Evolutionary conservation across 2,113 vertebrate species (phyloP), one percentile per base, ranked within the genome.

Genomic region (Deroptyus accipitrinus): DNA sequence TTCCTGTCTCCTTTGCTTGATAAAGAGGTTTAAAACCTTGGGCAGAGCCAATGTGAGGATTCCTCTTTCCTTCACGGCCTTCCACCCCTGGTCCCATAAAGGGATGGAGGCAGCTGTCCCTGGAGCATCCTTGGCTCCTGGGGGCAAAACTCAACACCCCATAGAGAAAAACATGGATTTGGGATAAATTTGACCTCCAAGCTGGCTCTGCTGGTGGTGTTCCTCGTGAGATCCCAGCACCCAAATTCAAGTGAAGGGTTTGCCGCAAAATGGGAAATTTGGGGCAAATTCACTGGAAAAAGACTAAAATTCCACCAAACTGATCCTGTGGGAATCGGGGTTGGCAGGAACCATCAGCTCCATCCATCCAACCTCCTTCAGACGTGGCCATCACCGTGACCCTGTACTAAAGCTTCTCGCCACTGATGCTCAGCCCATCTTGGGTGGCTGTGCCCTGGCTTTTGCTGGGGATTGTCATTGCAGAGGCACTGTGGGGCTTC

Each of bases 391-490:
- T 2, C 15, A 1, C 70, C 27, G 2, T 2, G 66, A 68, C 9
- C 49, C 30, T 2, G 0, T 2, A 15, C 0, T 1, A 68, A 78
- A 55, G 54, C 54, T 3, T 20, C 81, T 83, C 9, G 0, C 9
- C 2, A 4, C 27, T 23, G 67, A 16, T 19, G 16, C 54, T 62
- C 2, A 1, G 18, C 51, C 39, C 2, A 5, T 23, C 7, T 7
- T 0, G 10, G 12, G 49, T 0, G 2, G 41, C 15, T 33, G 11
- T 22, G 13, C 77, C 37, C 1, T 33, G 78, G 61, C 3, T 74
- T 92, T 57, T 16, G 1, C 37, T 55, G 85, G 90, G 83, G 94
- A 94, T 96, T 97, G 95, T 96, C 94, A 35, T 77, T 6, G 28
- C 88, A 66, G 79, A 92, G 57, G 70, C 70, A 70, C 37, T 1